A percentile compares a stretch with the other conserved stretches of the same genome.
These are phyloP conservation scores for Oeneis ivallda DNA, from an alignment of 2,888 invertebrate genomes.

Conservation along the genomic window DNA sequence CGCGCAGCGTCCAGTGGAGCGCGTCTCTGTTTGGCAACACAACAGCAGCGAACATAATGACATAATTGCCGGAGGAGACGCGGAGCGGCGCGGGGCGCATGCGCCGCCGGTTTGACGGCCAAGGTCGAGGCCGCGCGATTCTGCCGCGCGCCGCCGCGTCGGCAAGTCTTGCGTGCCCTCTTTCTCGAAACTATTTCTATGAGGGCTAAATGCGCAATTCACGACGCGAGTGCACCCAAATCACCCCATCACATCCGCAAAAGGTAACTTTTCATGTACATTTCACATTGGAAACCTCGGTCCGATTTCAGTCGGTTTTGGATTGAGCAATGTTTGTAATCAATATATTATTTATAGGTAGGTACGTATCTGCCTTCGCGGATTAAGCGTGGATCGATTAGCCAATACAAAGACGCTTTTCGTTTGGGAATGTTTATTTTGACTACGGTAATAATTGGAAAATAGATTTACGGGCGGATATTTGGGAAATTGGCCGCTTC, in stretches of 20 bases:
- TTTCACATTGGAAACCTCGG: background rate
- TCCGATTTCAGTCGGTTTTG: background rate
- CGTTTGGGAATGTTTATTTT: conserved; percentile 21
- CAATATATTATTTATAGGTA: conserved; percentile 36
- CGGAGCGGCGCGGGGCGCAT: conserved; percentile 70
- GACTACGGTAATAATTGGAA: conserved; percentile 8
- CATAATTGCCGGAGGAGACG: conserved; percentile 73
- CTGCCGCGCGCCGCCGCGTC: conserved; percentile 77
- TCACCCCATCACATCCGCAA: conserved; percentile 34
- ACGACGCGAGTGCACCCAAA: conserved; percentile 59
- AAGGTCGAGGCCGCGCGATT: conserved; percentile 79
- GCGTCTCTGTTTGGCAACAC: conserved; percentile 73
- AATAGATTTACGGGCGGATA: conserved; percentile 38
- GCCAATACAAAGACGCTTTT: conserved; percentile 25
- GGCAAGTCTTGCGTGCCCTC: conserved; percentile 68
- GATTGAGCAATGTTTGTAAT: conserved; percentile 38
- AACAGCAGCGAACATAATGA: conserved; percentile 73
- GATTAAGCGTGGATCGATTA: conserved; percentile 29
- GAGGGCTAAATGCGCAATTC: conserved; percentile 64
- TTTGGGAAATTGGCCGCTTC: conserved; percentile 58
- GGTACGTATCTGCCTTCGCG: conserved; percentile 22
- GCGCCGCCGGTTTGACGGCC: conserved; percentile 80
- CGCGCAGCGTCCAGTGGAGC: conserved; percentile 63
- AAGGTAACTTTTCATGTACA: conserved; percentile 54
- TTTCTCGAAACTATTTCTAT: conserved; percentile 60